Evolutionary conservation across 2,888 invertebrate genomes (phyloP).

Genomic region (Argynnis bischoffii): DNA sequence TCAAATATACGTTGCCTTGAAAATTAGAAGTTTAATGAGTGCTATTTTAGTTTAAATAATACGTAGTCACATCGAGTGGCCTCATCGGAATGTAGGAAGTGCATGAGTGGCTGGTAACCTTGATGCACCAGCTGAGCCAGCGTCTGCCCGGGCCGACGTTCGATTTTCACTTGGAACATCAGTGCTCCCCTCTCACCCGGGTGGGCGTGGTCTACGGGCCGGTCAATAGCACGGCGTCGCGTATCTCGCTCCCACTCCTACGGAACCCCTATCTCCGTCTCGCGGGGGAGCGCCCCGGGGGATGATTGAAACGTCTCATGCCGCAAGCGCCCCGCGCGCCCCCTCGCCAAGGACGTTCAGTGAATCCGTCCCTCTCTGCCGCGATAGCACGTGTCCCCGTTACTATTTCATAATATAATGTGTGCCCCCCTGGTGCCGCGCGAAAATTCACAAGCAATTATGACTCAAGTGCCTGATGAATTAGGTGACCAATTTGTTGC

Average conservation of each 20-base stretch:
- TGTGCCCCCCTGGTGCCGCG: slow-evolving; percentile 78
- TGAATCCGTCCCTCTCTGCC: slow-evolving; percentile 83
- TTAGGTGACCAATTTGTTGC: slow-evolving; percentile 74
- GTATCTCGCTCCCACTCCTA: slow-evolving; percentile 61
- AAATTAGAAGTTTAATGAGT: not conserved
- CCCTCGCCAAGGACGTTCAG: slow-evolving; percentile 82
- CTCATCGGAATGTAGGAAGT: slow-evolving; percentile 54
- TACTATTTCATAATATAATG: slow-evolving; percentile 81
- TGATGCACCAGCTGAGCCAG: slow-evolving; percentile 69
- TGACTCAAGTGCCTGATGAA: slow-evolving; percentile 80
- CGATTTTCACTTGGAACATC: slow-evolving; percentile 81
- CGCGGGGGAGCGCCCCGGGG: slow-evolving; percentile 59
- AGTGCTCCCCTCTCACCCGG: slow-evolving; percentile 77
- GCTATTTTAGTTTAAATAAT: not conserved
- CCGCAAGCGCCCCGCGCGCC: slow-evolving; percentile 81
- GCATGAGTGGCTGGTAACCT: slow-evolving; percentile 71
- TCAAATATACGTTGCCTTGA: no score
- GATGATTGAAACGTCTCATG: slow-evolving; percentile 83
- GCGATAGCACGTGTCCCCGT: slow-evolving; percentile 81
- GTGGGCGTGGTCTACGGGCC: slow-evolving; percentile 80
- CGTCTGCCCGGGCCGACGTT: slow-evolving; percentile 80
- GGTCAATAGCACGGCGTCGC: slow-evolving; percentile 79
- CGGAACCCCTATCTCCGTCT: slow-evolving; percentile 52
- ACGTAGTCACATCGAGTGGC: slow-evolving; percentile 22
- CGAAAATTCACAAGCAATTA: slow-evolving; percentile 80